Conservation (phyloP, 2,888 invertebrate genomes). For the Macaria notata region DNA sequence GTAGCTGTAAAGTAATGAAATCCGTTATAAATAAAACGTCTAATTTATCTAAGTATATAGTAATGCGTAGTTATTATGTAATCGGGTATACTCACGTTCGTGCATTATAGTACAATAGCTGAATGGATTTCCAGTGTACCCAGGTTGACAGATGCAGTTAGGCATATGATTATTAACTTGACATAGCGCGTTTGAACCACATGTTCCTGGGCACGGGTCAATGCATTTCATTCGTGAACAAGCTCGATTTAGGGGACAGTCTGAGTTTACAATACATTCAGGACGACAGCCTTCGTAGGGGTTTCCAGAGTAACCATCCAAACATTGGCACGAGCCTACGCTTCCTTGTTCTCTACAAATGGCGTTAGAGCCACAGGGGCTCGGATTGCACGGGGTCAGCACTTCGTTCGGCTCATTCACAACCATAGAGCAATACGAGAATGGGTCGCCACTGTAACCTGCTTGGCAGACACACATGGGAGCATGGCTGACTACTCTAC, state of each 20-base stretch:
- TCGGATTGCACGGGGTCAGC: slow-evolving; percentile 84
- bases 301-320: slow-evolving; percentile 86
- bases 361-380: slow-evolving; percentile 85
- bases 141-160: slow-evolving; percentile 85
- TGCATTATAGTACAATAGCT: slow-evolving; percentile 77
- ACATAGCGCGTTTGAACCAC: slow-evolving; percentile 88
- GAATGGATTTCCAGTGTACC: slow-evolving; percentile 87
- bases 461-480: slow-evolving; percentile 87
- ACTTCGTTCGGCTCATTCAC: slow-evolving; percentile 61
- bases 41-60: not conserved
- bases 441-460: slow-evolving; percentile 90
- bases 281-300: slow-evolving; percentile 90
- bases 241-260: slow-evolving; percentile 87
- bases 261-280: slow-evolving; percentile 87
- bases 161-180: slow-evolving; percentile 89
- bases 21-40: no score
- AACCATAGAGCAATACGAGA: slow-evolving; percentile 82
- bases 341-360: slow-evolving; percentile 83
- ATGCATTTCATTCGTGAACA: slow-evolving; percentile 88
- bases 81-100: slow-evolving; percentile 65
- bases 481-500: slow-evolving; percentile 89
- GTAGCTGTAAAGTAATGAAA: slow-evolving; percentile 50
- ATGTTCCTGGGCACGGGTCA: slow-evolving; percentile 91
- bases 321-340: slow-evolving; percentile 86
- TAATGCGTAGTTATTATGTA: not conserved